These are phyloP conservation scores for Potamarius usumacintae DNA, from an alignment of 2,113 vertebrate genomes.

Conservation along the genomic window DNA sequence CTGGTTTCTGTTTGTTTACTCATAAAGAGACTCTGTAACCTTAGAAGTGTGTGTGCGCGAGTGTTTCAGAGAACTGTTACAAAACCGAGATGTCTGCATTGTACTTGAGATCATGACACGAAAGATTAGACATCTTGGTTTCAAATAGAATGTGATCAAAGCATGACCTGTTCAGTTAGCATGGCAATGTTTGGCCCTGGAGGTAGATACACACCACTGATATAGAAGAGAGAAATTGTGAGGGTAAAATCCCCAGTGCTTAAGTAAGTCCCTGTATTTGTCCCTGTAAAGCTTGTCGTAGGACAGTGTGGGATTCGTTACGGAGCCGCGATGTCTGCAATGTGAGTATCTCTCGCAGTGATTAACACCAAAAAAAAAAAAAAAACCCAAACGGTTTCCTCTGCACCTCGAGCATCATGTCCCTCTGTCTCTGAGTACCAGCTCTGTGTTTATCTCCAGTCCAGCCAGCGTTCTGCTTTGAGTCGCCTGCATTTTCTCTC, in stretches of 20 bases:
- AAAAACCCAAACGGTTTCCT: background rate
- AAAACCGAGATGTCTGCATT: background rate
- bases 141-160: conserved; percentile 2
- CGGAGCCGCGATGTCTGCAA: background rate
- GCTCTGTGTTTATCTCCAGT: background rate
- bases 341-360: conserved; percentile 17
- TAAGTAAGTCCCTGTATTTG: background rate
- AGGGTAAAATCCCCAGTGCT: background rate
- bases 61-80: background rate
- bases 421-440: background rate
- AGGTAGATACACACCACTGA: background rate
- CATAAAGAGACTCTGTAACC: background rate
- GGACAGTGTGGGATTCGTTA: background rate
- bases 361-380: background rate
- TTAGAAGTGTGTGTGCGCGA: background rate
- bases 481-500: background rate
- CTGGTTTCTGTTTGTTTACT: background rate
- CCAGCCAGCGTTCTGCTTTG: background rate
- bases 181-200: background rate
- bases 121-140: conserved; percentile 23
- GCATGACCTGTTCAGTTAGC: background rate
- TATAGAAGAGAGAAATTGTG: background rate
- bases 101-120: background rate
- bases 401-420: background rate
- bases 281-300: conserved; percentile 7